Percentiles rank a stretch among this genome's conserved stretches.
Conservation (phyloP, 1,140 invertebrate species). For the Drosophila ercepeae region DNA sequence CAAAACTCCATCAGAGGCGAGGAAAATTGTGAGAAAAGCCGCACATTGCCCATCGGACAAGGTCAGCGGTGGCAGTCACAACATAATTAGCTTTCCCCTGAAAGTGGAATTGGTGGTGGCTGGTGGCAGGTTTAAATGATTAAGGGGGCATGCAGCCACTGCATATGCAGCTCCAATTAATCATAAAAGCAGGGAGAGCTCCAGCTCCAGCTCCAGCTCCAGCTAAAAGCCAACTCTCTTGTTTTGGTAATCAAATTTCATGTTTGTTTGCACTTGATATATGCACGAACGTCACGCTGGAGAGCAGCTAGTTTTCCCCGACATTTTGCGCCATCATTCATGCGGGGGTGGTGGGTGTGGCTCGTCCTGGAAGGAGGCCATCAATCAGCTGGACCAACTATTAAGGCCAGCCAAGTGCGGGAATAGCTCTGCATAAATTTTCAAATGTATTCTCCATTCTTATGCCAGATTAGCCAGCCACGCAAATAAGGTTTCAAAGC, state of each 20-base stretch:
- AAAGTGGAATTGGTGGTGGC: not conserved
- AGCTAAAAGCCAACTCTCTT: slow-evolving; percentile 5
- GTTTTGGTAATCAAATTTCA: slow-evolving; percentile 62
- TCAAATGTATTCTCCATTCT: slow-evolving; percentile 11
- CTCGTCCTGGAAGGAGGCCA: slow-evolving; percentile 19
- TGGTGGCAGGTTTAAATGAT: slow-evolving; percentile 21
- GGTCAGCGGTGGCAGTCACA: slow-evolving; percentile 17
- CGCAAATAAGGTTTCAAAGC: not conserved
- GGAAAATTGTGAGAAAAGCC: slow-evolving; percentile 46
- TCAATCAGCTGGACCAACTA: slow-evolving; percentile 65
- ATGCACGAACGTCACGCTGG: slow-evolving; percentile 12
- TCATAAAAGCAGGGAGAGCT: slow-evolving; percentile 3
- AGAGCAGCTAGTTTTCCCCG: not conserved
- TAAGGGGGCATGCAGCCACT: slow-evolving; percentile 24
- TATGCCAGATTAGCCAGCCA: slow-evolving; percentile 4
- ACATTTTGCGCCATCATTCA: slow-evolving; percentile 43
- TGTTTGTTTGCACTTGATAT: slow-evolving; percentile 57
- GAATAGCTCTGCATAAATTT: slow-evolving; percentile 37
- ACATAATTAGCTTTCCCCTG: slow-evolving; percentile 24
- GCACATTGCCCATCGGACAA: slow-evolving; percentile 24
- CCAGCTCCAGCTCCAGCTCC: too few species aligned
- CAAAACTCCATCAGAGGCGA: slow-evolving; percentile 13
- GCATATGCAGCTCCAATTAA: slow-evolving; percentile 37
- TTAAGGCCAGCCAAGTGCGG: slow-evolving; percentile 9
- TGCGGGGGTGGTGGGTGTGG: slow-evolving; percentile 1